Conservation (phyloP, 2,113 vertebrate species). For the Charina bottae region DNA sequence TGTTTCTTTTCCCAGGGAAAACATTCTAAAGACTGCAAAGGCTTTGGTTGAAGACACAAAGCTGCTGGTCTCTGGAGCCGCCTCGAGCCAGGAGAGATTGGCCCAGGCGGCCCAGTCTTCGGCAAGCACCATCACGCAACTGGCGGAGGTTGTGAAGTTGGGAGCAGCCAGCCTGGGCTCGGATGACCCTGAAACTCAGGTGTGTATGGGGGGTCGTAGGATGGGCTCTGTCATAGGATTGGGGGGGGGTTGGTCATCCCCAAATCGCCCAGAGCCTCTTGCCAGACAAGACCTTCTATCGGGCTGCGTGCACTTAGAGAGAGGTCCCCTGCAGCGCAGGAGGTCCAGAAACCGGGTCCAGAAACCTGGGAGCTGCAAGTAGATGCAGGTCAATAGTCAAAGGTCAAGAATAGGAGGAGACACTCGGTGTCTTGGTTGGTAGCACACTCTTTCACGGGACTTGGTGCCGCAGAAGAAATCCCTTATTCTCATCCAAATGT, state of each 20-base stretch:
- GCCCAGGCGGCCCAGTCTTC: constrained; percentile 97
- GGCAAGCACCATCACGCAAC: constrained; percentile 94
- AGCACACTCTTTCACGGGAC: too few species aligned
- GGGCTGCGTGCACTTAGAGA: background rate
- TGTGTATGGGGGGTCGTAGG: constrained; percentile 40
- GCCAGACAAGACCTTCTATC: background rate
- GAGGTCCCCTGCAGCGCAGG: background rate
- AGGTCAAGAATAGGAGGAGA: too few species aligned
- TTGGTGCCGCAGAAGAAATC: too few species aligned
- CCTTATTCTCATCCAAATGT: too few species aligned
- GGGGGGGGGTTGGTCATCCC: background rate
- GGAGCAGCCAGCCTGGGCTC: constrained; percentile 96
- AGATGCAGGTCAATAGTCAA: background rate
- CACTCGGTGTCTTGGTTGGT: too few species aligned
- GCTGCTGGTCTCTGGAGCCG: constrained; percentile 92
- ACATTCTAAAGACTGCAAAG: constrained; percentile 98
- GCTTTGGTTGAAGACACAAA: constrained; percentile 98
- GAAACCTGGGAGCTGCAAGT: background rate
- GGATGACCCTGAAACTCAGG: constrained; percentile 96
- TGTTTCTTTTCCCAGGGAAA: constrained; percentile 81
- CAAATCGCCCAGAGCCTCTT: background rate
- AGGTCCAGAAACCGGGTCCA: background rate
- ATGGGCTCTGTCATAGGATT: background rate
- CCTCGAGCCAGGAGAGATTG: constrained; percentile 94
- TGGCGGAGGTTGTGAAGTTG: constrained; percentile 96